Base-by-base conservation (phyloP, 1,140 invertebrate genomes). In the Diploscapter pachys region DNA sequence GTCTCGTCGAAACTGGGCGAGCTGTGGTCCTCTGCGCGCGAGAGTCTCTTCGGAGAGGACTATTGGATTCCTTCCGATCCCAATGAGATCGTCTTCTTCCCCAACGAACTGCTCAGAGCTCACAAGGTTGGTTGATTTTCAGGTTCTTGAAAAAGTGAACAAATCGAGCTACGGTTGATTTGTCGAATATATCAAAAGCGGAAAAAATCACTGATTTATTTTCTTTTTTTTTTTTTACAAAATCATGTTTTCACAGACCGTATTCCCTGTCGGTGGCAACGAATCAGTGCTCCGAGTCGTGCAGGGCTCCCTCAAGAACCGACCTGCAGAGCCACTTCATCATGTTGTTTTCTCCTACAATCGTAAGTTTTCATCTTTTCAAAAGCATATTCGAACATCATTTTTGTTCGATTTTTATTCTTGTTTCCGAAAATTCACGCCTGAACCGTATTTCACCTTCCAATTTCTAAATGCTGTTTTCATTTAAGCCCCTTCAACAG, bases 1-100 rank as follows among this genome's bases (percentile, higher is more conserved):
- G 76, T 77, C 55, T 13, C 76, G 4, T 48, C 67, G 5, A 77
- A 77, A 4, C 66, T 77, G n/a, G 69, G 64, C 63, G 76, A 79
- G 57, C 31, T 77, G 8, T 77, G 76, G 74, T 78, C 67, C 2
- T 72, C 76, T 5, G 76, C 76, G 31, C 52, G 65, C 2, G 75
- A 77, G 53, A 67, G 62, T 9, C 65, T 77, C 11, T 77, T 76
- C 54, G 75, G 75, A 50, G 76, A 77, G 64, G 76, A 77, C 59
- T 77, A 77, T 66, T 77, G 76, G 76, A 78, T 77, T 9, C 76
- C 76, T 6, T 54, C 73, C n/a, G 76, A 77, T 72, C 62, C 67
- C 5, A 74, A 77, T 73, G 76, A 77, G 51, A 77, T 77, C 48
- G 76, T 77, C 5, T 63, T 72, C 56, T 77, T 77, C 63, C 76